phyloP scores from a whole-genome alignment of 2,797 vertebrate species.

The Gastrophryne carolinensis region DNA sequence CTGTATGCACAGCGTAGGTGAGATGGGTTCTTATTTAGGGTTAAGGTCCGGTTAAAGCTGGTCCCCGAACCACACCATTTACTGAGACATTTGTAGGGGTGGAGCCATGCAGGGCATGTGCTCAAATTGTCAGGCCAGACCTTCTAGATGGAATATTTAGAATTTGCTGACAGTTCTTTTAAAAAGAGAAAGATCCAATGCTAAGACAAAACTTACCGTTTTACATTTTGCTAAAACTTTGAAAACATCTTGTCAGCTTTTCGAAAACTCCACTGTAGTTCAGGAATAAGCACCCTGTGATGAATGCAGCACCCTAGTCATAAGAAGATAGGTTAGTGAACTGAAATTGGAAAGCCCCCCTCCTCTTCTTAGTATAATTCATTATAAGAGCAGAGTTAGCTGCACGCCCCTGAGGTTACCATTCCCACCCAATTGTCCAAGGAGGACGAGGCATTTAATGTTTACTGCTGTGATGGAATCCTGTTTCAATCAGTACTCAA shows the following conservation, averaged over 20 bases:
- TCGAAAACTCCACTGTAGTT: not conserved
- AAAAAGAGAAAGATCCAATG: too few species aligned
- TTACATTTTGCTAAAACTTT: too few species aligned
- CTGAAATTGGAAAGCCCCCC: conserved; percentile 9
- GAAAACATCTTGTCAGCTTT: not conserved
- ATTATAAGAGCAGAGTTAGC: conserved; percentile 27
- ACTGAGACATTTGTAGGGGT: too few species aligned
- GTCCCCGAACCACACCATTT: too few species aligned
- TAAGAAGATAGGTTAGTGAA: conserved; percentile 25
- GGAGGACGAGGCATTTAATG: conserved; percentile 30
- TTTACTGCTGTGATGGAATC: conserved; percentile 29
- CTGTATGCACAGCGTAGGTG: too few species aligned
- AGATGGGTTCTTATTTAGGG: too few species aligned
- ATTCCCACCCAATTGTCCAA: conserved; percentile 36
- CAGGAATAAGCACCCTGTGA: conserved; percentile 5
- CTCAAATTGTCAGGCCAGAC: too few species aligned
- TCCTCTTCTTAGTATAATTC: conserved; percentile 32
- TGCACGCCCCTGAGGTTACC: conserved; percentile 32
- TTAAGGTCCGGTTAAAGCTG: too few species aligned
- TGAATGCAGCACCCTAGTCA: not conserved
- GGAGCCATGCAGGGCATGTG: too few species aligned
- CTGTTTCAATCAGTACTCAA: conserved; percentile 47
- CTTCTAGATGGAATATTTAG: too few species aligned
- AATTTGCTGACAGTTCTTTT: too few species aligned
- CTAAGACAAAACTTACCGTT: too few species aligned